Evolutionary conservation across 2,113 vertebrate genomes (phyloP).

Genomic region (Embiotoca jacksoni): DNA sequence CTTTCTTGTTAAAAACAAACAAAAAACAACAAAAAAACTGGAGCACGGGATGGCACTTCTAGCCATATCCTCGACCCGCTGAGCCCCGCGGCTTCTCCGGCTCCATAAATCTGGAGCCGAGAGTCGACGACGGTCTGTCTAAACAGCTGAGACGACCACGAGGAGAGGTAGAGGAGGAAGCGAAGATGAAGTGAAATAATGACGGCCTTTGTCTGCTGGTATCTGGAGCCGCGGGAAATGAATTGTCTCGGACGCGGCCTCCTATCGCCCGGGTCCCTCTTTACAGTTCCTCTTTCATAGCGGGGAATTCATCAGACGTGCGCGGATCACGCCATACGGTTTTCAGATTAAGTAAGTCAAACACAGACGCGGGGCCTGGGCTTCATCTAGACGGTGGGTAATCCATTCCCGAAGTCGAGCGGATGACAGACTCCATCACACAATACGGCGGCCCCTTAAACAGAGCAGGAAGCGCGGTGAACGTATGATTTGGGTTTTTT

Average conservation of each 20-base stretch:
- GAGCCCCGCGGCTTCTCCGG: slow-evolving; percentile 14
- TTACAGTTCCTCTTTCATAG: slow-evolving; percentile 34
- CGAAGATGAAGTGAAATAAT: slow-evolving; percentile 53
- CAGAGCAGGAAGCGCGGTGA: slow-evolving; percentile 17
- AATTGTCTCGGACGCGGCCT: slow-evolving; percentile 47
- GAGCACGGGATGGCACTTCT: slow-evolving; percentile 59
- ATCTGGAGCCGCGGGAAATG: slow-evolving; percentile 47
- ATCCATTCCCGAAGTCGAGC: slow-evolving; percentile 55
- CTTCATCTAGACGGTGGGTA: slow-evolving; percentile 55
- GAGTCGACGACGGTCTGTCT: slow-evolving; percentile 48
- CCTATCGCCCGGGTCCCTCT: slow-evolving; percentile 45
- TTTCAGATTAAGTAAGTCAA: slow-evolving; percentile 70
- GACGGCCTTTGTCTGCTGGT: slow-evolving; percentile 64
- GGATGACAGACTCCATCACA: slow-evolving; percentile 57
- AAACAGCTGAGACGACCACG: slow-evolving; percentile 64
- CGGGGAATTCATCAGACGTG: slow-evolving; percentile 55
- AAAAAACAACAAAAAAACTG: not conserved
- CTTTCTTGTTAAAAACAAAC: slow-evolving; percentile 55
- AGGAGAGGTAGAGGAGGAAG: slow-evolving; percentile 50
- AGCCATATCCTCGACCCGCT: slow-evolving; percentile 52
- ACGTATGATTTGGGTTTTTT: slow-evolving; percentile 19
- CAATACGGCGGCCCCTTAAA: slow-evolving; percentile 16
- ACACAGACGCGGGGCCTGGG: slow-evolving; percentile 46
- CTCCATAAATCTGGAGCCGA: slow-evolving; percentile 67
- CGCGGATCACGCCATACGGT: slow-evolving; percentile 44